Percentiles rank a stretch among this genome's conserved stretches.
Conservation (phyloP, 2,888 invertebrate species). For the Synanthedon andrenaeformis region DNA sequence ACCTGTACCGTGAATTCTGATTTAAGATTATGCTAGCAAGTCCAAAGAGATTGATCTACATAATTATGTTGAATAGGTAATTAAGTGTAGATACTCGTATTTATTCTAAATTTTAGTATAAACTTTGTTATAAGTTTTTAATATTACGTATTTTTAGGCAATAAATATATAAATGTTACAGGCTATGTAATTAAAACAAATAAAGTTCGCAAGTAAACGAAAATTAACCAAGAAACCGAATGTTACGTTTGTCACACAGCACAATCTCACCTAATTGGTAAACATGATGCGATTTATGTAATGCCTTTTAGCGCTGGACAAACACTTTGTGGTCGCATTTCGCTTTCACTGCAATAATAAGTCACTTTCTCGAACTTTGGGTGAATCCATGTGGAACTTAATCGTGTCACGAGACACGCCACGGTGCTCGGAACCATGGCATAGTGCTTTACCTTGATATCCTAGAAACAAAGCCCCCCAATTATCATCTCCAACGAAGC, state of each 20-base stretch:
- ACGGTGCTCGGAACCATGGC: not conserved
- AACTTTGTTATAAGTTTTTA: too few relatives aligned
- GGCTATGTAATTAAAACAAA: too few relatives aligned
- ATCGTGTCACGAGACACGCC: constrained; percentile 7
- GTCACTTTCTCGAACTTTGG: constrained; percentile 52
- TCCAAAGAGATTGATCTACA: too few relatives aligned
- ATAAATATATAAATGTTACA: too few relatives aligned
- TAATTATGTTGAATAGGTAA: too few relatives aligned
- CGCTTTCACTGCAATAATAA: constrained; percentile 52
- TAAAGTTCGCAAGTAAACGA: too few relatives aligned
- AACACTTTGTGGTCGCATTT: constrained; percentile 35
- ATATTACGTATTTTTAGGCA: too few relatives aligned
- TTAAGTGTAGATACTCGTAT: too few relatives aligned
- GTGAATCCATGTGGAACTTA: constrained; percentile 16
- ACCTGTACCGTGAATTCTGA: too few relatives aligned
- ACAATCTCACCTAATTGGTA: constrained; percentile 46
- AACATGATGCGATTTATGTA: constrained; percentile 49
- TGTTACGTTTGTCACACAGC: constrained; percentile 4
- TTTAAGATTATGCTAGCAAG: too few relatives aligned
- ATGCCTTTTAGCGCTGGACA: constrained; percentile 39
- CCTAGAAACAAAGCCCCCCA: constrained; percentile 3
- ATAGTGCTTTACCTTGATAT: not conserved
- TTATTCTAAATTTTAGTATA: too few relatives aligned
- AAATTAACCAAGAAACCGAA: too few relatives aligned
- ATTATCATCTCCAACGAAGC: constrained; percentile 10